phyloP scores from a whole-genome alignment of 2,113 vertebrate species.

The Melanerpes aurifrons region DNA sequence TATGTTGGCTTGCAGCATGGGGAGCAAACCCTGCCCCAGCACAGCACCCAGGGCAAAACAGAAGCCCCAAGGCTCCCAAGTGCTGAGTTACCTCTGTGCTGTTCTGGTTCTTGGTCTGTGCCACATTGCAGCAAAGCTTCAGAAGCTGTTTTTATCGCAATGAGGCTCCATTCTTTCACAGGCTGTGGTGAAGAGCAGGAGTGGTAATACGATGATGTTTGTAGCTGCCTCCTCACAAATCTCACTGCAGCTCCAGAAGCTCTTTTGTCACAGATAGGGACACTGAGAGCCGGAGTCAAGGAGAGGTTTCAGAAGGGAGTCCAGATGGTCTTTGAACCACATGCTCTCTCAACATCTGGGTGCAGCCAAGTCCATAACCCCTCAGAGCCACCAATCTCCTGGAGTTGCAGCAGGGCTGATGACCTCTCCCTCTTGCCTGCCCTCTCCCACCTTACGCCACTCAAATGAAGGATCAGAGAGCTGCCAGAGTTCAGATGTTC shows the following conservation, averaged over 20 bases:
- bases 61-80: neutral
- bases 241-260: accelerated
- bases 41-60: neutral
- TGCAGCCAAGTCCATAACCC: neutral
- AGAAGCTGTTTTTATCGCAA: neutral
- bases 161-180: neutral
- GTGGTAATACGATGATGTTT: accelerated
- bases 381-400: neutral
- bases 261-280: neutral
- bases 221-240: neutral
- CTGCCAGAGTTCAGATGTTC: neutral
- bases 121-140: neutral
- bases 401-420: neutral
- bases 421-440: neutral
- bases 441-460: accelerated
- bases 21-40: neutral
- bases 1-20: neutral
- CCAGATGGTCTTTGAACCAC: neutral
- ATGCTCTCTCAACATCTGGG: neutral
- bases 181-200: neutral
- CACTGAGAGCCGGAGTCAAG: neutral
- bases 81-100: neutral
- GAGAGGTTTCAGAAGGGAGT: neutral
- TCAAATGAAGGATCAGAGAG: neutral
- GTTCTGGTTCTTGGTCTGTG: neutral